These are phyloP conservation scores for Rhopalosiphum nymphaeae DNA, from an alignment of 2,888 invertebrate genomes.

Conservation along the genomic window DNA sequence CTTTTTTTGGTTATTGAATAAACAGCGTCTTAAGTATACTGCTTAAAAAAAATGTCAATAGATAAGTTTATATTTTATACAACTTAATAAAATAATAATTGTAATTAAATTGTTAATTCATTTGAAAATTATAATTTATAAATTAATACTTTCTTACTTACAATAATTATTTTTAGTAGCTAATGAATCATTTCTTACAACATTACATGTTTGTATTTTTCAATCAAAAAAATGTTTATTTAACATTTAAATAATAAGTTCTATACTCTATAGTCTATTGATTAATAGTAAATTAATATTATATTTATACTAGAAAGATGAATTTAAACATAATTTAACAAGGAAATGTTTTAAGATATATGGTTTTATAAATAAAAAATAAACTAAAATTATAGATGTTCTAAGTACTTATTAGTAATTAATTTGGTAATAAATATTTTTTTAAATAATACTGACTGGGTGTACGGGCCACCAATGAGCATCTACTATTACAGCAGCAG, in stretches of 20 bases:
- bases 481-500: slow-evolving; percentile 62
- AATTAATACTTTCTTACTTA: not conserved
- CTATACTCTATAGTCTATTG: not conserved
- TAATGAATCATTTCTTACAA: not conserved
- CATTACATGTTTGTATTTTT: not conserved
- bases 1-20: not conserved
- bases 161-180: not conserved
- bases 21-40: not conserved
- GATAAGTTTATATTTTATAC: not conserved
- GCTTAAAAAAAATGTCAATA: not conserved
- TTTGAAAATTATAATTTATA: not conserved
- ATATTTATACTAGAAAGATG: not conserved
- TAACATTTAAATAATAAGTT: not conserved
- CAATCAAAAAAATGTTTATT: not conserved
- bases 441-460: slow-evolving; percentile 62
- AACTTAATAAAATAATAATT: not conserved
- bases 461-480: slow-evolving; percentile 65
- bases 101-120: not conserved
- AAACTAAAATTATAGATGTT: not conserved
- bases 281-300: not conserved
- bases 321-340: not conserved
- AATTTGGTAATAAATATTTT: slow-evolving; percentile 3
- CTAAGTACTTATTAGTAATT: not conserved
- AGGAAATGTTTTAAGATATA: not conserved
- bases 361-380: not conserved